Evolutionary conservation across 2,113 vertebrate genomes (phyloP).

Genomic region (Microcebus griseorufus): DNA sequence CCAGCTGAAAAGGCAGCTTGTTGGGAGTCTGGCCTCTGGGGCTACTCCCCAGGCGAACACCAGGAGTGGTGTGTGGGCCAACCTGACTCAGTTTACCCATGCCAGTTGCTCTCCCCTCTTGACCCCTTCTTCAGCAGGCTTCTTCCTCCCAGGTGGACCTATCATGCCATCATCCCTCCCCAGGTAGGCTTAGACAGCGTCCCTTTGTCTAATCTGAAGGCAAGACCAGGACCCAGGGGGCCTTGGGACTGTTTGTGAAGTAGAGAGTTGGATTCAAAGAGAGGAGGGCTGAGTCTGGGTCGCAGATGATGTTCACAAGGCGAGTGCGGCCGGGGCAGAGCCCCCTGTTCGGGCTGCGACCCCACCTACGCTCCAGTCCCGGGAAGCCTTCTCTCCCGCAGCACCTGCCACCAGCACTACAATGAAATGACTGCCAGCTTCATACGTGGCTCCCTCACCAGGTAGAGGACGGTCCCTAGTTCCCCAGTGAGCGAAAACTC

Average conservation of each 20-base stretch:
- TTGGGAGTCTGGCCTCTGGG: not conserved
- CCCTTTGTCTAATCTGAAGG: not conserved
- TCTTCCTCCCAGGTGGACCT: not conserved
- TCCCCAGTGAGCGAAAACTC: not conserved
- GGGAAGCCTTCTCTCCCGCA: not conserved
- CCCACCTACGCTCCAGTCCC: no score
- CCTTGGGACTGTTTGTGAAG: not conserved
- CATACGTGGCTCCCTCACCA: not conserved
- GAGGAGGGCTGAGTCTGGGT: not conserved
- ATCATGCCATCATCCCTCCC: not conserved
- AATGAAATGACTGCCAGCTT: not conserved
- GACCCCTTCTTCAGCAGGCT: not conserved
- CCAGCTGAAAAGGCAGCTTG: not conserved
- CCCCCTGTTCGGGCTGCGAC: accelerated
- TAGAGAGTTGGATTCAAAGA: not conserved
- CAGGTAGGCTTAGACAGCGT: not conserved
- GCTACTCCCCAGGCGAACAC: not conserved
- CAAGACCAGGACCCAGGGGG: not conserved
- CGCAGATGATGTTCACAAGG: not conserved
- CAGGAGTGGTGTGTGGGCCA: not conserved
- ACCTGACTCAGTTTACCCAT: not conserved
- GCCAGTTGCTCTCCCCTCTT: not conserved
- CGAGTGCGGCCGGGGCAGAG: accelerated
- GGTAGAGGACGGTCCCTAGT: not conserved
- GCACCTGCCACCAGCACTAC: no score